phyloP scores from a whole-genome alignment of 2,888 invertebrate species.

The Chrysolina oricalcia region DNA sequence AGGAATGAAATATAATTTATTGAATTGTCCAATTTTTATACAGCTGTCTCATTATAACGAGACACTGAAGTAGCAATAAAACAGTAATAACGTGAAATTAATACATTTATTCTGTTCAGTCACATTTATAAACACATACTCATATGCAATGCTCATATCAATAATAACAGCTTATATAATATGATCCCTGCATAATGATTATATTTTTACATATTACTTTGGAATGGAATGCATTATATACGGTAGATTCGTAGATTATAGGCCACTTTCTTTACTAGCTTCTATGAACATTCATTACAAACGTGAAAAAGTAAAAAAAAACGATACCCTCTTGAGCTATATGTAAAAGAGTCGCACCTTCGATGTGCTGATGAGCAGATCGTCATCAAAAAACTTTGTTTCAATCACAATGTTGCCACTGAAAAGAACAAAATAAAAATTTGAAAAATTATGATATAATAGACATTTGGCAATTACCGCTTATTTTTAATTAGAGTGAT shows the following conservation, averaged over 20 bases:
- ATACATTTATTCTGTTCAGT: background rate
- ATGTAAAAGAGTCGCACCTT: constrained; percentile 96
- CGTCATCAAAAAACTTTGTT: constrained; percentile 97
- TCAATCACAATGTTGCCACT: constrained; percentile 98
- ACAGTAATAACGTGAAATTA: background rate
- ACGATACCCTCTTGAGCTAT: constrained; percentile 71
- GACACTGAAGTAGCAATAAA: background rate
- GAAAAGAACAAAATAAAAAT: too few relatives aligned
- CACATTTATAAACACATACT: background rate
- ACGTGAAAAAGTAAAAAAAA: constrained; percentile 2
- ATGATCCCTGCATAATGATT: background rate
- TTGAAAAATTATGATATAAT: constrained; percentile 2
- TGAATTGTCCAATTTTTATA: too few relatives aligned
- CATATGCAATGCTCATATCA: background rate
- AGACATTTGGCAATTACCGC: background rate
- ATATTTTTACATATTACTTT: constrained; percentile 2
- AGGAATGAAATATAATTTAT: too few relatives aligned
- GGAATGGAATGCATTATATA: constrained; percentile 4
- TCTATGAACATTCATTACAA: background rate
- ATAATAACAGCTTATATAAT: background rate
- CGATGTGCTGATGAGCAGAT: constrained; percentile 94
- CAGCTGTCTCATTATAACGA: background rate
- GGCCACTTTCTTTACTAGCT: background rate
- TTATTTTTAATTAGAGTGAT: too few relatives aligned
- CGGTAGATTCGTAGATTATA: background rate